Base-by-base conservation (phyloP, 2,113 vertebrate species). In the Donacobius atricapilla region DNA sequence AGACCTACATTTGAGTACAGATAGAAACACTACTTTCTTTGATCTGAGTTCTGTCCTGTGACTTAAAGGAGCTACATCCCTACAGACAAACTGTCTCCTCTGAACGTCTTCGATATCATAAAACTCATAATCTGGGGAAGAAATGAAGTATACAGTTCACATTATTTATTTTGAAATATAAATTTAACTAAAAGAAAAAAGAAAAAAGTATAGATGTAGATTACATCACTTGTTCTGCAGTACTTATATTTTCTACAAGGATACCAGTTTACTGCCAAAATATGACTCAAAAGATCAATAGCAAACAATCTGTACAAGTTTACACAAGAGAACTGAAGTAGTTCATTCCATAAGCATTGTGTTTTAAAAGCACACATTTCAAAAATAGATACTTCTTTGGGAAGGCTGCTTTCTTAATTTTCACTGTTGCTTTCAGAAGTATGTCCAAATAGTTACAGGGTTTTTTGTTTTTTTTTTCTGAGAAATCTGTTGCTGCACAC, bases 231-330 rank as follows among this genome's bases (percentile, higher is more conserved):
- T 94, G 40, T 63, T 96, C 70, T 88, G 37, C 61, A 66, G 37
- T 71, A 57, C 82, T 96, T 79, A 91, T 12, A 91, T 85, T 97
- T 98, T 95, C 86, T 97, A 88, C 72, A 73, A 92, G 63, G 70
- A 90, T 95, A 96, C 76, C 58, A 73, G 80, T 97, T 95, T 94
- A 73, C 56, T 96, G 84, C 92, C 76, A 85, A 97, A 97, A 56
- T 71, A 80, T 97, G 96, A 96, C 96, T 97, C 93, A 39, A 87
- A 96, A 96, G 83, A 95, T 97, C 83, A 96, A 92, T 92, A 97
- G 88, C 94, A 97, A 97, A 92, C 90, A 97, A 96, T 96, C 81
- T 96, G 78, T 88, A 85, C 83, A 95, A 95, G 95, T 97, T 98
- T 97, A 95, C 57, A 86, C 80, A 93, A 85, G 92, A 96, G 89